Evolutionary conservation across 2,888 invertebrate genomes (phyloP).

Genomic region (Invenusta paracnida): DNA sequence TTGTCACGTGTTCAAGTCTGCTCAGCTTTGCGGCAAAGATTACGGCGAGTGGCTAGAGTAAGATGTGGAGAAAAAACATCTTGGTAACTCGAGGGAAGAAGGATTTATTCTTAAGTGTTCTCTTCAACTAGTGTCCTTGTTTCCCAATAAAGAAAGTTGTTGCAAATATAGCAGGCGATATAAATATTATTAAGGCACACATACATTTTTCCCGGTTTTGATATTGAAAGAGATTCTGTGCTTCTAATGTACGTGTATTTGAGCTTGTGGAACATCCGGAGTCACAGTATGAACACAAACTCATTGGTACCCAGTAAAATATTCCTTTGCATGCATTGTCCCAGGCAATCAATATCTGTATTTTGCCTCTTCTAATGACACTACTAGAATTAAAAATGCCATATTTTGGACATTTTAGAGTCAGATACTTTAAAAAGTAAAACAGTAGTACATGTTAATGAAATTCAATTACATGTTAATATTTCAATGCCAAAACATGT

Average conservation of each 20-base stretch:
- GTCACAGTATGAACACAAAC: not conserved
- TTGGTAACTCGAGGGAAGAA: not conserved
- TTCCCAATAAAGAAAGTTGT: not conserved
- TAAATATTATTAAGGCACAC: not conserved
- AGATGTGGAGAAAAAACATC: not conserved
- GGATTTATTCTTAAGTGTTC: not conserved
- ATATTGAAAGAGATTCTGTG: no score
- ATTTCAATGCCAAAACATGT: not conserved
- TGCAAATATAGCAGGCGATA: not conserved
- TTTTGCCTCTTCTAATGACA: not conserved
- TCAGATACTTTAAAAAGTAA: not conserved
- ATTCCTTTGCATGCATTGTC: not conserved
- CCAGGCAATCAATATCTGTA: not conserved
- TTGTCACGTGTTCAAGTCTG: not conserved
- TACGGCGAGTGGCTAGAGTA: not conserved
- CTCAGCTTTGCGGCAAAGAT: not conserved
- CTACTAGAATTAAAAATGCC: not conserved
- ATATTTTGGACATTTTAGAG: conserved; percentile 4
- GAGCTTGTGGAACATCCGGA: not conserved
- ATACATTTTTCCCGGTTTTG: not conserved
- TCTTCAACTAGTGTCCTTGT: conserved; percentile 1
- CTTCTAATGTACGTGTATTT: no score
- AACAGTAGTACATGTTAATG: not conserved
- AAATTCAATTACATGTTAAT: conserved; percentile 1
- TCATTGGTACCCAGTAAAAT: conserved; percentile 13